Evolutionary conservation across 2,888 invertebrate species (phyloP), one percentile per base, ranked within the genome.

Genomic region (Ischnura elegans): DNA sequence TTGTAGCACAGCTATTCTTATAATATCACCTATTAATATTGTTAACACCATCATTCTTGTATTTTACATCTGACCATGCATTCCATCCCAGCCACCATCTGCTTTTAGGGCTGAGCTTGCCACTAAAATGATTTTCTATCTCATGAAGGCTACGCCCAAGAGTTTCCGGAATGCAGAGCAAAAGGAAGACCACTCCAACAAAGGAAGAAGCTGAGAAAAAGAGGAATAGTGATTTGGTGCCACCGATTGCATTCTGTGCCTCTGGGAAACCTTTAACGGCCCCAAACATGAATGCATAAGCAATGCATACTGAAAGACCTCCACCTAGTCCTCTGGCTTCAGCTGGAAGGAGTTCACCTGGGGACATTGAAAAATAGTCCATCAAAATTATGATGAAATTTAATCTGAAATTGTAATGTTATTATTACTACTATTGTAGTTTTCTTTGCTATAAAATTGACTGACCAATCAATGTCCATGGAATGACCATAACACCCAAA

Each of bases 141-240:
- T 97, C 96, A 25, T 95, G 95, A 94, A 97, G 97, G 86, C 96
- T 96, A 95, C 96, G 97, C 0, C 97, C 96, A 45, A 97, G 95
- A 1, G 97, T 97, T 95, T 97, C 97, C 0, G 97, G 97, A 87
- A 97, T 95, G 94, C 96, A 96, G 29, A 96, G 95, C 94, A 96
- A 96, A 84, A 97, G 95, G 95, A 96, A 97, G 29, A 95, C 94
- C 3, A 96, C 96, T 19, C 96, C 96, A 0, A 96, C 51, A 8
- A 96, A 94, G 94, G 97, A 97, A 10, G 96, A 95, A 16, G 95
- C 94, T 25, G 96, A 96, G 94, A 97, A 96, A 93, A 96, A 95
- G 93, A 96, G 96, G 95, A 97, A 97, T 19, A 97, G 95, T 6
- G 61, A 5, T 66, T 95, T 95, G 84, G 96, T 95, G 0, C 96